phyloP scores from a whole-genome alignment of 1,140 invertebrate species.

The Limonius californicus region DNA sequence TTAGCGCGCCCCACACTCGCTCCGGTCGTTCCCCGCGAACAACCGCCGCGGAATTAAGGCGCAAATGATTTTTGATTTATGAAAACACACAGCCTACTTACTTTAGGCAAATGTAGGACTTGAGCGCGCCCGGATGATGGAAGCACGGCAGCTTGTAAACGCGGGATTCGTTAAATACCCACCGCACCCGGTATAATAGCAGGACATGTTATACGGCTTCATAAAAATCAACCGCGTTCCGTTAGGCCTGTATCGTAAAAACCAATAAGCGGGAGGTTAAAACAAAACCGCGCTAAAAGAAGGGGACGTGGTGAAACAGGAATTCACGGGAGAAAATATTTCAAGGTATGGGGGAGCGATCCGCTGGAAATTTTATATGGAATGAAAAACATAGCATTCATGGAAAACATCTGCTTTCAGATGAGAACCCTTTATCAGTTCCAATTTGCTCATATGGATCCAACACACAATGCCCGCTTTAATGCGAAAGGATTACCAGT shows the following conservation, averaged over 20 bases:
- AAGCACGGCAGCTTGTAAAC: slow-evolving; percentile 10
- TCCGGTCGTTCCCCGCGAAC: slow-evolving; percentile 15
- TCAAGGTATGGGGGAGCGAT: slow-evolving; percentile 6
- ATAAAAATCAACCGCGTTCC: slow-evolving; percentile 32
- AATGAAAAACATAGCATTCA: slow-evolving; percentile 27
- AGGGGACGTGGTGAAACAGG: slow-evolving; percentile 24
- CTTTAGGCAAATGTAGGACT: slow-evolving; percentile 14
- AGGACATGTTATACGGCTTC: slow-evolving; percentile 22
- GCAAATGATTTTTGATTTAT: slow-evolving; percentile 44
- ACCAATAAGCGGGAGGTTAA: slow-evolving; percentile 36
- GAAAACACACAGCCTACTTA: slow-evolving; percentile 32
- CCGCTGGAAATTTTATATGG: slow-evolving; percentile 22
- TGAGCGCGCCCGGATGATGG: neutral
- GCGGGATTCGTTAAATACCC: slow-evolving; percentile 3
- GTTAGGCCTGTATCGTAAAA: slow-evolving; percentile 35
- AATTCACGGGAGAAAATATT: slow-evolving; percentile 19
- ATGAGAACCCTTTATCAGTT: slow-evolving; percentile 31
- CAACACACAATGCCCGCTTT: slow-evolving; percentile 6
- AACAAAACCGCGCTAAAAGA: slow-evolving; percentile 31
- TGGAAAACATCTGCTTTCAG: slow-evolving; percentile 25
- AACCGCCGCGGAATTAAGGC: slow-evolving; percentile 37
- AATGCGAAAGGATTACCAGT: slow-evolving; percentile 4
- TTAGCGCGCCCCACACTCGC: slow-evolving; percentile 29
- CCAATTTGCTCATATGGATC: slow-evolving; percentile 22
- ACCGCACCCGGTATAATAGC: slow-evolving; percentile 4